These are phyloP conservation scores for Lota lota DNA, from an alignment of 2,113 vertebrate species.

Conservation along the genomic window DNA sequence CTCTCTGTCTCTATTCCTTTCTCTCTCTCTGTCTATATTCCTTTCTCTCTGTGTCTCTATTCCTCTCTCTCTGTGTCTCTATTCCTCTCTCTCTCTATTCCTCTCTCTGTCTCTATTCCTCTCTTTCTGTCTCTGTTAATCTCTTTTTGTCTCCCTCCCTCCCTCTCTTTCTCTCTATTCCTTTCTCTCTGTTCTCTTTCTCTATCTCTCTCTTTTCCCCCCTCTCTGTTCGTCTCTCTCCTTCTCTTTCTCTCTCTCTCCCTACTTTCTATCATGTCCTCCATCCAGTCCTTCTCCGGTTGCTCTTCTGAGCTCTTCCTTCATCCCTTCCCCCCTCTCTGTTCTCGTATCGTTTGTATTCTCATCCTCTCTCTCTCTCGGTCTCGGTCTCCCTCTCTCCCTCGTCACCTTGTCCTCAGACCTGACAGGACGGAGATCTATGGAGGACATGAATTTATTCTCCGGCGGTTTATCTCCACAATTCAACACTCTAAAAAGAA, in stretches of 20 bases:
- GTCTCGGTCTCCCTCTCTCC: not conserved
- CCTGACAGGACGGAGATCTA: too few relatives aligned
- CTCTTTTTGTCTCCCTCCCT: not conserved
- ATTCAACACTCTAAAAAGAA: too few relatives aligned
- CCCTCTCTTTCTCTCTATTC: conserved; percentile 12
- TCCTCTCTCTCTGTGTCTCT: conserved; percentile 6
- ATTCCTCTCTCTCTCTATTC: not conserved
- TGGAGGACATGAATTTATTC: too few relatives aligned
- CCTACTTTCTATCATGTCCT: not conserved
- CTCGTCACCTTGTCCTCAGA: not conserved
- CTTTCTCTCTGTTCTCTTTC: conserved; percentile 1
- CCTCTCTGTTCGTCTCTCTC: conserved; percentile 5
- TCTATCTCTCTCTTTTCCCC: conserved; percentile 11
- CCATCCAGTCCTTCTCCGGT: conserved; percentile 31
- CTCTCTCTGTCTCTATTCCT: not conserved
- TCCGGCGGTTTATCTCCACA: too few relatives aligned
- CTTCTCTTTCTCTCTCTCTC: not conserved
- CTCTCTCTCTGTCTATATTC: too few relatives aligned
- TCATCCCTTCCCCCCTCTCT: not conserved
- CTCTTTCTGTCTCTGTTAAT: not conserved
- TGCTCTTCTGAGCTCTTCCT: conserved; percentile 25
- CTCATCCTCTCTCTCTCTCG: not conserved
- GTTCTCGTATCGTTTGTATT: not conserved
- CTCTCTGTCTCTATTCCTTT: not conserved
- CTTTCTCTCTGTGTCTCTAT: conserved; percentile 9